Percentiles rank a stretch among this genome's conserved stretches.
Conservation (phyloP, 2,113 vertebrate species). For the Nycticebus coucang region DNA sequence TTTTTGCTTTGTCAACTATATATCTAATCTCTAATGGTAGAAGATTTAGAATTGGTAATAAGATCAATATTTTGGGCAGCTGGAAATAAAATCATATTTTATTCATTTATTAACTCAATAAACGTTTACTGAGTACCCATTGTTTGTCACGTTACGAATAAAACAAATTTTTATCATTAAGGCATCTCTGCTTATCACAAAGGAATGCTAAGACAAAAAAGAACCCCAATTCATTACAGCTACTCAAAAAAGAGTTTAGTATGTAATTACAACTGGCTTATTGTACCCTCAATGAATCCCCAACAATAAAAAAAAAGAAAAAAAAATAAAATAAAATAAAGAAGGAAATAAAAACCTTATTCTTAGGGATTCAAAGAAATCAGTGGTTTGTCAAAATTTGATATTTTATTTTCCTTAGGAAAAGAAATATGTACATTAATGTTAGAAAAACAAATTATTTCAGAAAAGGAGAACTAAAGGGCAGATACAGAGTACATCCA, state of each 20-base stretch:
- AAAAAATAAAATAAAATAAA: too few species aligned
- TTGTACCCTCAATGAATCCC: too few species aligned
- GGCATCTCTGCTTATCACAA: neutral
- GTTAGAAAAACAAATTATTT: conserved; percentile 62
- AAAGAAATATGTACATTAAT: conserved; percentile 50
- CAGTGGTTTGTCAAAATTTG: conserved; percentile 48
- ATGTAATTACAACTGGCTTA: conserved; percentile 55
- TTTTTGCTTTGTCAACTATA: neutral
- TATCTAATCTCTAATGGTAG: neutral
- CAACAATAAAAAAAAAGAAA: too few species aligned
- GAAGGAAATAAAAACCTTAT: neutral
- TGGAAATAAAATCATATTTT: conserved; percentile 1
- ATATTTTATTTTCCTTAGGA: conserved; percentile 53
- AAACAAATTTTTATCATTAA: conserved; percentile 40
- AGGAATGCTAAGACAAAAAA: conserved; percentile 23
- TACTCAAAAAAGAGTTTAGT: conserved; percentile 19
- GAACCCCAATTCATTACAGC: neutral
- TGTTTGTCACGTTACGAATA: conserved; percentile 9
- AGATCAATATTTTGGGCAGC: neutral
- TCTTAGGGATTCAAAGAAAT: conserved; percentile 23
- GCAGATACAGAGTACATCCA: neutral
- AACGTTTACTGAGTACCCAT: conserved; percentile 16
- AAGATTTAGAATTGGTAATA: neutral
- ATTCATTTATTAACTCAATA: neutral
- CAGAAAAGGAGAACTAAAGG: conserved; percentile 7